Base-by-base conservation (phyloP, 1,140 invertebrate genomes). In the Meteorus sp. region DNA sequence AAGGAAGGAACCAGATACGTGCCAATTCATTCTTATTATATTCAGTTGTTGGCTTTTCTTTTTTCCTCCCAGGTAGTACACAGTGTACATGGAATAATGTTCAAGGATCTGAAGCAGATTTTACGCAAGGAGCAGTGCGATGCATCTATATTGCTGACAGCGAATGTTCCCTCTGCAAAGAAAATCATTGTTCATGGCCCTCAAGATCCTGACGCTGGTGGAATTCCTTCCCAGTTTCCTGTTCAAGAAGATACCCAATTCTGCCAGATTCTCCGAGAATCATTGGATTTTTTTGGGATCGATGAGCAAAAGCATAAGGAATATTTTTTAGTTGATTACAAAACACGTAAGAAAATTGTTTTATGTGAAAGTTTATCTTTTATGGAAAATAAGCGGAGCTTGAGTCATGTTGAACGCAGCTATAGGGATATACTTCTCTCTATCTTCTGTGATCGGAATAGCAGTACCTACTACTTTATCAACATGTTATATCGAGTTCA, bases 241-340 rank as follows among this genome's bases (percentile, higher is more conserved):
- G 92, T 99, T 19, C 94, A 98, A 81, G 98, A 99, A 83, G 97
- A 99, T 68, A 99, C 97, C 0, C 94, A 99, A 69, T 99, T 99
- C 77, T 90, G 88, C 70, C 93, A 97, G 73, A 93, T 99, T 71
- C 82, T 99, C 7, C 86, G 93, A 62, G 98, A 99, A 77, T 94
- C 94, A 37, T 81, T 99, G 7, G 97, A 99, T 68, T 99, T 97
- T 80, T 99, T 99, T 79, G 91, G 94, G 27, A 97, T 99, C 61
- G 91, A 97, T 9, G 94, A 98, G 72, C 83, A 87, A 45, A 86
- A 92, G 66, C 89, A 95, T 37, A 87, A 89, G 64, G 90, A 95
- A 76, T 97, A 96, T 74, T 98, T 97, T 72, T 81, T 99, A 0
- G 90, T 98, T 3, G 97, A 99, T 76, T 93, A 96, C 58, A 99